Evolutionary conservation across 2,113 vertebrate species (phyloP).

Genomic region (Cyprinodon variegatus): DNA sequence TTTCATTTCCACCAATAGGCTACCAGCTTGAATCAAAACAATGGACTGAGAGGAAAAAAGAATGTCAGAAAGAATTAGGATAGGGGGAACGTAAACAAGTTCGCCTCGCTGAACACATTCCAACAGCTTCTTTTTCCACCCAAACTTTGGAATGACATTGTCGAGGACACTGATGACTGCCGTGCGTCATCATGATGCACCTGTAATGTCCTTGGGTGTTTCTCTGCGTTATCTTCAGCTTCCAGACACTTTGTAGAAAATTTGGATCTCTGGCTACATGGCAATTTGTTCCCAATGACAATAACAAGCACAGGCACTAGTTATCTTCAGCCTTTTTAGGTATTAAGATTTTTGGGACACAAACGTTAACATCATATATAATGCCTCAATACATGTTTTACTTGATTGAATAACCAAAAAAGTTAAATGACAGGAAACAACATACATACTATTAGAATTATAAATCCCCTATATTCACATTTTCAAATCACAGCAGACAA

Average conservation of each 20-base stretch:
- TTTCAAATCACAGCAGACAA: conserved; percentile 53
- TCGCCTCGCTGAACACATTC: conserved; percentile 53
- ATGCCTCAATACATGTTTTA: not conserved
- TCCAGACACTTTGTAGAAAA: conserved; percentile 57
- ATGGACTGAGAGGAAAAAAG: conserved; percentile 45
- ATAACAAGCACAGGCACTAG: not conserved
- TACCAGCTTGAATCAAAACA: conserved; percentile 56
- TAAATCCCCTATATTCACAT: conserved; percentile 49
- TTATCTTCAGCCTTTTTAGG: conserved; percentile 1
- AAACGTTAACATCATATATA: not conserved
- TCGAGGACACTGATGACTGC: conserved; percentile 66
- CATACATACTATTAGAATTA: conserved; percentile 38
- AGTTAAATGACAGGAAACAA: conserved; percentile 25
- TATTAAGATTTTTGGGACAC: conserved; percentile 1
- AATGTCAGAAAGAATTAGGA: conserved; percentile 64
- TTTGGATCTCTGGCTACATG: conserved; percentile 49
- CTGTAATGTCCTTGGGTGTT: conserved; percentile 62
- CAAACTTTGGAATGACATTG: conserved; percentile 65
- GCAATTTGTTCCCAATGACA: conserved; percentile 31
- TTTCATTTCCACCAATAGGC: conserved; percentile 57
- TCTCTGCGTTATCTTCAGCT: conserved; percentile 59
- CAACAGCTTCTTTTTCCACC: conserved; percentile 35
- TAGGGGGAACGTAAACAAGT: conserved; percentile 57
- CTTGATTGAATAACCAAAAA: conserved; percentile 15
- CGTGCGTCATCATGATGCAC: conserved; percentile 68